phyloP scores from a whole-genome alignment of 2,797 vertebrate genomes.

The Phalloptychus januarius region DNA sequence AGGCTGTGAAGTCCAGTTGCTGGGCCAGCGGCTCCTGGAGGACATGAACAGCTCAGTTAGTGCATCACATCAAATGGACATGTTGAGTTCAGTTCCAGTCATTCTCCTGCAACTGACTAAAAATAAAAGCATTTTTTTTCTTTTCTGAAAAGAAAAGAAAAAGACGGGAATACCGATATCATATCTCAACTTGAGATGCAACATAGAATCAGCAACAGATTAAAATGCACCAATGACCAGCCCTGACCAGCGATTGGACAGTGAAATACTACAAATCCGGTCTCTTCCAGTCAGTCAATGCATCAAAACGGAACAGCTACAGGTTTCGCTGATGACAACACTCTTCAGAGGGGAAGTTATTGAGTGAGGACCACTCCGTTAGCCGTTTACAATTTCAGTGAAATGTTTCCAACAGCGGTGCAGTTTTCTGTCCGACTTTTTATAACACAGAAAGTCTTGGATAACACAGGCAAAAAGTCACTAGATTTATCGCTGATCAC shows the following conservation, averaged over 20 bases:
- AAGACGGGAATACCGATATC: not conserved
- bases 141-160: no score
- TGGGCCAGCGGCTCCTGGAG: slow-evolving; percentile 54
- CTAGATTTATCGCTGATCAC: not conserved
- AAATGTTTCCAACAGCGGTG: not conserved
- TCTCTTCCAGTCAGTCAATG: not conserved
- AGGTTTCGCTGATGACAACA: not conserved
- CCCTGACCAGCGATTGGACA: not conserved
- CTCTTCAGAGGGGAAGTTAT: not conserved
- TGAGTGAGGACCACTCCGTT: not conserved
- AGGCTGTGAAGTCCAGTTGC: slow-evolving; percentile 52
- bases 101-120: not conserved
- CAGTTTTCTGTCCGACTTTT: not conserved
- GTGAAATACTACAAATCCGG: not conserved
- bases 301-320: not conserved
- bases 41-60: not conserved
- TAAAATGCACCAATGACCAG: not conserved
- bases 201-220: not conserved
- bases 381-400: not conserved
- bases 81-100: not conserved
- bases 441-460: not conserved
- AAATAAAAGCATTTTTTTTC: not conserved
- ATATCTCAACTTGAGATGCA: not conserved
- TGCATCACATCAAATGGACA: not conserved
- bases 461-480: not conserved